Conservation (phyloP, 92 coral and sea anemone species). For the Hydrozoanthus gracilis region DNA sequence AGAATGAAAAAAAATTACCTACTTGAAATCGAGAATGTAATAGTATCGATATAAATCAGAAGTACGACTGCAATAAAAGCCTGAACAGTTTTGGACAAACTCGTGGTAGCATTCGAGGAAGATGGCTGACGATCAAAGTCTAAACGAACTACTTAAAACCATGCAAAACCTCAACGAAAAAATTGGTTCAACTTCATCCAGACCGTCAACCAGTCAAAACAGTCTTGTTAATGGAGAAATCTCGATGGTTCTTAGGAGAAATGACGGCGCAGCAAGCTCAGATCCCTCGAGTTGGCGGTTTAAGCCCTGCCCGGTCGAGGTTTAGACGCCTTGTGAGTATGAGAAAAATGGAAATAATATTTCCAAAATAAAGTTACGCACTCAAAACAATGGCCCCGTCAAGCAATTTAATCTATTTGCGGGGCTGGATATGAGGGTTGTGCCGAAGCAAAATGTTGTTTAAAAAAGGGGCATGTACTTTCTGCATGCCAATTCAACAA, state of each 20-base stretch:
- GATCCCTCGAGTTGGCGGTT: slow-evolving; percentile 20
- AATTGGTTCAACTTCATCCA: slow-evolving; percentile 5
- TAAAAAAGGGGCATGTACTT: too few relatives aligned
- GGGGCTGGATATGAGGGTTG: too few relatives aligned
- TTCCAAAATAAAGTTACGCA: too few relatives aligned
- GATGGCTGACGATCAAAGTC: background rate
- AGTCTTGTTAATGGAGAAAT: slow-evolving; percentile 19
- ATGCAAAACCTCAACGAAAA: slow-evolving; percentile 14
- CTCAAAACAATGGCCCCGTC: too few relatives aligned
- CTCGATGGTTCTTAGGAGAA: background rate
- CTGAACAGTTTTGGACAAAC: background rate
- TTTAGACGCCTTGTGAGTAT: slow-evolving; percentile 19
- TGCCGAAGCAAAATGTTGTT: too few relatives aligned
- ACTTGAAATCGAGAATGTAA: background rate
- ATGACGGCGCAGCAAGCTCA: slow-evolving; percentile 24
- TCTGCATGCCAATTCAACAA: too few relatives aligned
- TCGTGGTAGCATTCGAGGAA: background rate
- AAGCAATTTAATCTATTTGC: too few relatives aligned
- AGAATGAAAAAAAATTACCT: background rate
- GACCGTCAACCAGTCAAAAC: slow-evolving; percentile 7
- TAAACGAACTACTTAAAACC: slow-evolving; percentile 25
- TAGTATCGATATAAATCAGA: background rate
- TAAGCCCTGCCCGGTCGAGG: slow-evolving; percentile 14
- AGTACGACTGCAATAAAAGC: background rate
- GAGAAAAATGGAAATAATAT: slow-evolving; percentile 15